phyloP scores from a whole-genome alignment of 2,888 invertebrate species.

The Lasioglossum calceatum region DNA sequence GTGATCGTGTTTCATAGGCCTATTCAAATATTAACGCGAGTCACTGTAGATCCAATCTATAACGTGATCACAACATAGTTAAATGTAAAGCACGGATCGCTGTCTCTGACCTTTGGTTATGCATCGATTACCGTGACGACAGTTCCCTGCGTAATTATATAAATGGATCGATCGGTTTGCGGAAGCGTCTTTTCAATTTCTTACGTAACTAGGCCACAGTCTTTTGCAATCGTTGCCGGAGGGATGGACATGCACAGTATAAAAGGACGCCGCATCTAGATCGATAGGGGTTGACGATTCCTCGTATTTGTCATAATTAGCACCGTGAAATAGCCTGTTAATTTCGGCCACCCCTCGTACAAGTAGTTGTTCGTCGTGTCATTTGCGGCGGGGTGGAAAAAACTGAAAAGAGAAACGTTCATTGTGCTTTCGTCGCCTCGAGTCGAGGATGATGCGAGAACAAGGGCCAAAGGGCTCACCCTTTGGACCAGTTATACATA shows the following conservation, averaged over 20 bases:
- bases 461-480: constrained; percentile 32
- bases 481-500: constrained; percentile 20
- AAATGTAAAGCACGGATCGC: neutral
- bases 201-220: constrained; percentile 24
- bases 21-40: neutral
- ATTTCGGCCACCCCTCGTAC: constrained; percentile 46
- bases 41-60: neutral
- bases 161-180: neutral
- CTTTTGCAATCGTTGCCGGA: neutral
- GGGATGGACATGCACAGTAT: neutral
- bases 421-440: constrained; percentile 44
- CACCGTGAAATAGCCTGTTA: constrained; percentile 71
- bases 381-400: constrained; percentile 2
- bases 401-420: constrained; percentile 1
- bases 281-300: constrained; percentile 11
- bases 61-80: neutral
- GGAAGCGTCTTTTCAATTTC: constrained; percentile 19
- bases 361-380: constrained; percentile 14
- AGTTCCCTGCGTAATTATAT: neutral
- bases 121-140: neutral
- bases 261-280: neutral
- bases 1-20: neutral
- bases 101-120: neutral
- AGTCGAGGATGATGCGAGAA: constrained; percentile 21
- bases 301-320: constrained; percentile 74